Evolutionary conservation across 2,113 vertebrate genomes (phyloP).

Genomic region (Phainopepla nitens): DNA sequence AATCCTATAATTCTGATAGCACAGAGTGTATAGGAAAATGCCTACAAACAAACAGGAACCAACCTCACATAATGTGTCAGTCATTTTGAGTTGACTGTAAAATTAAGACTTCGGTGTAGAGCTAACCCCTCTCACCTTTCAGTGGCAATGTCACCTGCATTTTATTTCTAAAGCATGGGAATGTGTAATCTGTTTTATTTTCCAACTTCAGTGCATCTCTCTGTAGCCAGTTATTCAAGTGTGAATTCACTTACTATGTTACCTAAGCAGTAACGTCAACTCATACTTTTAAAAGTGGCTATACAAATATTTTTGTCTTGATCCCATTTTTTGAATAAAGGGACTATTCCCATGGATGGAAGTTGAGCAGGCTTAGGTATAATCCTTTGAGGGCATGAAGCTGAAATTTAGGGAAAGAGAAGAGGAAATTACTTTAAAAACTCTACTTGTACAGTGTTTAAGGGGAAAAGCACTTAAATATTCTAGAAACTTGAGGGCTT

Average conservation of each 20-base stretch:
- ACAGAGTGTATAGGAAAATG: not conserved
- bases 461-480: not conserved
- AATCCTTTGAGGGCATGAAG: not conserved
- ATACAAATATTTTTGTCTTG: not conserved
- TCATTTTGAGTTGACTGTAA: not conserved
- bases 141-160: not conserved
- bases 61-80: not conserved
- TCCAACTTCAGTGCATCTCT: not conserved
- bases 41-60: not conserved
- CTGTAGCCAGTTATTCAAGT: fast-evolving
- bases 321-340: not conserved
- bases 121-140: not conserved
- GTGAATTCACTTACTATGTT: not conserved
- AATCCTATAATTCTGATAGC: not conserved
- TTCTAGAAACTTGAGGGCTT: not conserved
- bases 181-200: not conserved
- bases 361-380: not conserved
- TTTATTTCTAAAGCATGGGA: not conserved
- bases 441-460: not conserved
- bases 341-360: not conserved
- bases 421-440: not conserved
- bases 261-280: not conserved
- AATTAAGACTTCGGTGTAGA: not conserved
- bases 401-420: not conserved
- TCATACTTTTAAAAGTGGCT: not conserved